Base-by-base conservation (phyloP, 1,140 invertebrate genomes). In the Marisa cornuarietis region DNA sequence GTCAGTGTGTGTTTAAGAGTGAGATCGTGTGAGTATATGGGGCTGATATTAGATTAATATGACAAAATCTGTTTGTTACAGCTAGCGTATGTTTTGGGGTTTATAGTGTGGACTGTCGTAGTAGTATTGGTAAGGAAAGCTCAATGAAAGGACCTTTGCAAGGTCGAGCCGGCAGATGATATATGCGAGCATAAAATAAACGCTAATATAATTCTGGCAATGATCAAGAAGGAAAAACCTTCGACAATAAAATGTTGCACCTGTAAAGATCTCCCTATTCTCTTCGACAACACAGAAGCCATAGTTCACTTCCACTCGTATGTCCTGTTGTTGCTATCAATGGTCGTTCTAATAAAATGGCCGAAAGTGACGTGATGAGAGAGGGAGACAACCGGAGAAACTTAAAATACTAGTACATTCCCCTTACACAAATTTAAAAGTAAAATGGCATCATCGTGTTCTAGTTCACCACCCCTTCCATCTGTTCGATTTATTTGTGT, bases 301-400 rank as follows among this genome's bases (percentile, higher is more conserved):
- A 77, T 77, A 49, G 8, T 77, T 77, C 65, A 49, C n/a, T 68
- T 54, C 26, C 18, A 76, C 13, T n/a, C n/a, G 76, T 65, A 61
- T 49, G 68, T 63, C 51, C 26, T 4, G 63, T 68, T 65, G 76
- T 77, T 51, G 16, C 65, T 51, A 52, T 61, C 65, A 68, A 49
- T 49, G 22, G 52, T 63, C 20, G n/a, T 20, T 24, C 62, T 26
- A 31, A 63, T 51, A 77, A 69, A 77, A 75, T 77, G 76, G 76
- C 76, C 76, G 76, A 77, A 77, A 69, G 74, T 77, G 63, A 77
- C 76, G 76, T 77, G 76, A 54, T 16, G 7, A n/a, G 65, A 31
- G 68, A 69, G 76, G 63, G 65, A 52, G 52, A 26, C 14, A 22
- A 77, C 76, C 54, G 0, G 11, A 11, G 16, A 18, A 1, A 14